Percentiles rank a stretch among this genome's conserved stretches.
Conservation (phyloP, 1,140 invertebrate species). For the Diprion similis region DNA sequence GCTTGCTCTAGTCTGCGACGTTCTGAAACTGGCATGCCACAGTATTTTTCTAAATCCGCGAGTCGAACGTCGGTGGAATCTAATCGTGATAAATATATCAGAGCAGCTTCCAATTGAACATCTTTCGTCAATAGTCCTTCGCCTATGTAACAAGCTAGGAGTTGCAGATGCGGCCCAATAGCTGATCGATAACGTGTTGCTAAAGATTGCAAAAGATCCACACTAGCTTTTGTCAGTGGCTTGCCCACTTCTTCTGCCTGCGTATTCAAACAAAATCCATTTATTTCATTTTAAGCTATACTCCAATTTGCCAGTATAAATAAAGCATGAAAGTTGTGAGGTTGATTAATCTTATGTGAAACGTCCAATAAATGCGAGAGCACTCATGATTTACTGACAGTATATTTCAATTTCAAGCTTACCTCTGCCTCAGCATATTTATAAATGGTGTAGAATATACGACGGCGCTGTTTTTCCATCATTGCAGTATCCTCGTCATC, state of each 20-base stretch:
- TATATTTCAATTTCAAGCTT: slow-evolving; percentile 9
- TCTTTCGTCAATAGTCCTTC: slow-evolving; percentile 38
- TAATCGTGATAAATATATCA: slow-evolving; percentile 39
- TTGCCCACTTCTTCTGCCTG: slow-evolving; percentile 20
- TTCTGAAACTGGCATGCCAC: slow-evolving; percentile 26
- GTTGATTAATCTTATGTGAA: too few relatives aligned
- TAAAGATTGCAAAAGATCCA: slow-evolving; percentile 35
- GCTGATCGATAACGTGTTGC: slow-evolving; percentile 40
- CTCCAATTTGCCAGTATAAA: too few relatives aligned
- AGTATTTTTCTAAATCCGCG: slow-evolving; percentile 40
- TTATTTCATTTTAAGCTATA: too few relatives aligned
- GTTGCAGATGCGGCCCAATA: slow-evolving; percentile 36
- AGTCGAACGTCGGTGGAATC: slow-evolving; percentile 35
- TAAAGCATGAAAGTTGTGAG: too few relatives aligned
- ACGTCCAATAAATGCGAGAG: too few relatives aligned
- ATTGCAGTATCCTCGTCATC: slow-evolving; percentile 40
- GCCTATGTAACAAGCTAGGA: slow-evolving; percentile 42
- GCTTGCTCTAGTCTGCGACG: slow-evolving; percentile 13
- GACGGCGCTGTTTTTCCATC: slow-evolving; percentile 37
- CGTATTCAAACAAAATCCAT: neutral
- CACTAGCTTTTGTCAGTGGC: slow-evolving; percentile 27
- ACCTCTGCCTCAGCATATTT: slow-evolving; percentile 37
- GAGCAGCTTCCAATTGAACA: slow-evolving; percentile 44
- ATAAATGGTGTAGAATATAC: slow-evolving; percentile 37
- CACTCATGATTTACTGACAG: neutral